Percentiles rank a stretch among this genome's conserved stretches.
Conservation (phyloP, 2,888 invertebrate genomes). For the Penaeus monodon region DNA sequence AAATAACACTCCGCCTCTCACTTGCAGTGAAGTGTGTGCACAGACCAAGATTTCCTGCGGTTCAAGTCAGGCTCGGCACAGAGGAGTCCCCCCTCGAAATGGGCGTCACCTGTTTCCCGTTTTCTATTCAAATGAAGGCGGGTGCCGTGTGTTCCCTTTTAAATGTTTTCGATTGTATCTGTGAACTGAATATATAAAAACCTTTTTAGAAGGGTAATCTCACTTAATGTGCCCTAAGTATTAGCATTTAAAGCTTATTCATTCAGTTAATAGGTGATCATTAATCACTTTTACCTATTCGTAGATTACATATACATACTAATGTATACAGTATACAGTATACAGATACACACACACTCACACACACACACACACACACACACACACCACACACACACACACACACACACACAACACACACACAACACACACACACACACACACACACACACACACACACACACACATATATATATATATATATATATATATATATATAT, state of each 20-base stretch:
- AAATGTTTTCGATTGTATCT: constrained; percentile 51
- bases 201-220: constrained; percentile 30
- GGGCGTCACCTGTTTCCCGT: constrained; percentile 45
- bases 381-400: constrained; percentile 28
- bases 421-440: not conserved
- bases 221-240: not conserved
- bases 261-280: too few species aligned
- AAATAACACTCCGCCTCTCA: not conserved
- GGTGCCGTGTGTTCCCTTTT: constrained; percentile 33
- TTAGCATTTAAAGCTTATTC: too few species aligned
- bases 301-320: too few species aligned
- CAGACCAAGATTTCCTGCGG: constrained; percentile 9
- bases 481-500: too few species aligned
- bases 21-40: constrained; percentile 22
- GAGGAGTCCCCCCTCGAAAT: constrained; percentile 11
- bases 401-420: constrained; percentile 18
- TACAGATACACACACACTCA: not conserved
- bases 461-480: too few species aligned
- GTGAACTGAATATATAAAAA: constrained; percentile 50
- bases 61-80: not conserved
- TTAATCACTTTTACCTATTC: too few species aligned
- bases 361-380: constrained; percentile 8
- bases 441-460: too few species aligned
- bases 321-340: too few species aligned
- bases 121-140: constrained; percentile 55